A percentile compares a stretch with the other conserved stretches of the same genome.
phyloP scores from a whole-genome alignment of 2,797 vertebrate species.

The Leucoraja ocellata region DNA sequence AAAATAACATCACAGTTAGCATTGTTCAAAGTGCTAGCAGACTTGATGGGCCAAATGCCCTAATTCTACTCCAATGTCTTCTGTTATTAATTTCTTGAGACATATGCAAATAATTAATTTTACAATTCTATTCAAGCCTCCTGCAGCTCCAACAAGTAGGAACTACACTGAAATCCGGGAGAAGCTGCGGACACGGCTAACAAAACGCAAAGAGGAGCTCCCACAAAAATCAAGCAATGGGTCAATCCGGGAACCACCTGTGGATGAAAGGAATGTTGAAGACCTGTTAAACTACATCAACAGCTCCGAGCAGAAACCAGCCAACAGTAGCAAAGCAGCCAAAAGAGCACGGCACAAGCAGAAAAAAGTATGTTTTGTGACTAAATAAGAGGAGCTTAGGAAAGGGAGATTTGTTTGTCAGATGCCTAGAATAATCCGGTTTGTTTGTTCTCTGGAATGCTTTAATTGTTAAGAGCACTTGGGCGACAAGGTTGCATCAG shows the following conservation, averaged over 20 bases:
- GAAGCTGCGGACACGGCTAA: conserved; percentile 88
- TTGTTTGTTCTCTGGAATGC: neutral
- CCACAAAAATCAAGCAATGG: conserved; percentile 74
- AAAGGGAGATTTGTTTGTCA: neutral
- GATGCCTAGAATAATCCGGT: neutral
- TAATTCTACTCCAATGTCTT: too few species aligned
- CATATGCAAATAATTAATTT: neutral
- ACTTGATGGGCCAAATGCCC: too few species aligned
- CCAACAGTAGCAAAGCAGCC: conserved; percentile 94
- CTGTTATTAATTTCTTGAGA: neutral
- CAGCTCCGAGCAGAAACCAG: conserved; percentile 85
- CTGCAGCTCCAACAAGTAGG: conserved; percentile 91
- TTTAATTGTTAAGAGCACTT: neutral
- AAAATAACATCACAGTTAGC: neutral
- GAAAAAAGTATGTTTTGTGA: conserved; percentile 64
- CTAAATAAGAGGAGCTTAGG: neutral
- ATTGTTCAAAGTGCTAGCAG: neutral
- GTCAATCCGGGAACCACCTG: conserved; percentile 67
- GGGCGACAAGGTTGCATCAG: neutral
- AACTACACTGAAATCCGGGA: conserved; percentile 97
- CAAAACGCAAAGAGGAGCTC: conserved; percentile 89
- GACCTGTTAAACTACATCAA: conserved; percentile 96
- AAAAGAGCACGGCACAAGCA: conserved; percentile 95
- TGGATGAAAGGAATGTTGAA: conserved; percentile 87
- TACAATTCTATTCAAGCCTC: conserved; percentile 62